Evolutionary conservation across 2,797 vertebrate genomes (phyloP).

Genomic region (Steatocranus sp.): DNA sequence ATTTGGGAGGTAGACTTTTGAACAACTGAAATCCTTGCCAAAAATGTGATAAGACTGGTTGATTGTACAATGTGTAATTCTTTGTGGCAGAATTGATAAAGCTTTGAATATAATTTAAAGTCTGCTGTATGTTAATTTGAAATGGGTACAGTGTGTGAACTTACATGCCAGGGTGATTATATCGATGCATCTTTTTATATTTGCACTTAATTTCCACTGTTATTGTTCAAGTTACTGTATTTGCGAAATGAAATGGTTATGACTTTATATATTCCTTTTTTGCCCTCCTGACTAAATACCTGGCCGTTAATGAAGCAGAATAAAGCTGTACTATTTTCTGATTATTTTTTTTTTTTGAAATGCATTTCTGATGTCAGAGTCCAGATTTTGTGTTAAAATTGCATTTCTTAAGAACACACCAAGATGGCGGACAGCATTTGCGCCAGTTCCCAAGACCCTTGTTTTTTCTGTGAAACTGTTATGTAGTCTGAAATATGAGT

Average conservation of each 20-base stretch:
- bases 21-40: conserved; percentile 53
- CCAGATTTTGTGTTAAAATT: neutral
- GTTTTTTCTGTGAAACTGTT: neutral
- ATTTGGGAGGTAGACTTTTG: conserved; percentile 23
- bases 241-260: conserved; percentile 39
- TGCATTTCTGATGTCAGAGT: neutral
- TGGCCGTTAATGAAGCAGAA: conserved; percentile 54
- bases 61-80: conserved; percentile 63
- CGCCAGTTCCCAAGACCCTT: neutral
- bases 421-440: neutral
- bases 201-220: conserved; percentile 59
- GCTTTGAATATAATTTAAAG: conserved; percentile 40
- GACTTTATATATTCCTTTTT: conserved; percentile 39
- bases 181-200: conserved; percentile 44
- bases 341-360: neutral
- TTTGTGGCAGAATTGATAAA: conserved; percentile 43
- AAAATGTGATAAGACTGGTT: conserved; percentile 67
- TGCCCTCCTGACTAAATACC: conserved; percentile 13
- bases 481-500: neutral
- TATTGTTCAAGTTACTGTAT: conserved; percentile 41
- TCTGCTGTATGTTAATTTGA: conserved; percentile 31
- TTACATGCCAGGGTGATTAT: conserved; percentile 8
- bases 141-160: conserved; percentile 7
- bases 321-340: conserved; percentile 66
- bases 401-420: neutral